Conservation (phyloP, 2,113 vertebrate species). For the Aspidoscelis tigris region DNA sequence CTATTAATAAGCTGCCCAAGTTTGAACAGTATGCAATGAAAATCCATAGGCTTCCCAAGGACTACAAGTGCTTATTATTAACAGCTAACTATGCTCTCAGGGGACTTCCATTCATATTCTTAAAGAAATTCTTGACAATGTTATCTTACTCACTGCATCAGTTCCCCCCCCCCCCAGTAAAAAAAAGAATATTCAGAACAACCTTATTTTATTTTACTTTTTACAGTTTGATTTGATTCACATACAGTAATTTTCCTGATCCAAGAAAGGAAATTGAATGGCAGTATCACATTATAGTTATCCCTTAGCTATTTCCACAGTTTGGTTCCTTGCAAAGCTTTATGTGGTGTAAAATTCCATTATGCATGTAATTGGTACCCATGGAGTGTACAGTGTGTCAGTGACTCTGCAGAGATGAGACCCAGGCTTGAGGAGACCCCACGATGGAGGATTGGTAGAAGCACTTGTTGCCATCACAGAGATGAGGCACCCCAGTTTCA, state of each 20-base stretch:
- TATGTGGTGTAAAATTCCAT: no score
- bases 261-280: background rate
- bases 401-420: no score
- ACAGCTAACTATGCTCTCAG: constrained; percentile 2
- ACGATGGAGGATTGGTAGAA: no score
- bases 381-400: no score
- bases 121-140: background rate
- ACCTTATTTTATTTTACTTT: background rate
- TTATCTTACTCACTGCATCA: background rate
- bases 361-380: no score
- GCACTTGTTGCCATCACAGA: no score
- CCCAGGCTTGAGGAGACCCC: no score
- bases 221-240: background rate
- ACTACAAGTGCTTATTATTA: constrained; percentile 26
- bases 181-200: background rate
- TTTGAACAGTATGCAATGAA: constrained; percentile 24
- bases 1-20: constrained; percentile 14
- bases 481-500: no score
- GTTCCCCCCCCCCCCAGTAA: background rate
- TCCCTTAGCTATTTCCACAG: no score
- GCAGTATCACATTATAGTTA: background rate
- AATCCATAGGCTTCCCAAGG: background rate
- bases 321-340: no score
- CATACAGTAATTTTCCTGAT: background rate
- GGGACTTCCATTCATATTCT: background rate